A percentile compares a stretch with the other conserved stretches of the same genome.
phyloP scores from a whole-genome alignment of 2,888 invertebrate species.

The Morinoia aosen region DNA sequence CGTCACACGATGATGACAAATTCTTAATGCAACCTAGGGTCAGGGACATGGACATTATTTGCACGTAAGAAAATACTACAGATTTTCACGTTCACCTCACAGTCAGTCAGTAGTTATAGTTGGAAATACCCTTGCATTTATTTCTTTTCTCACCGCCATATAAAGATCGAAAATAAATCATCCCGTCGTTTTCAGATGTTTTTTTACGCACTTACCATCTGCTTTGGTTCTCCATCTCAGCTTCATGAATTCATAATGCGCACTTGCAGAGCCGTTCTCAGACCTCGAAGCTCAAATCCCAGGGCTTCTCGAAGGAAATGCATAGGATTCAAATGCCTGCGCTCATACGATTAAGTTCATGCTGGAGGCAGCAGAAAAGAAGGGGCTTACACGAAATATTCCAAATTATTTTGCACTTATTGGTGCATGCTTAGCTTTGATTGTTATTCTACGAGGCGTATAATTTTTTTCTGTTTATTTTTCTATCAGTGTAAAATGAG shows the following conservation, averaged over 20 bases:
- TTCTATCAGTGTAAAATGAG: neutral
- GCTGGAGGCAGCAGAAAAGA: neutral
- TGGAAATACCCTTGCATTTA: neutral
- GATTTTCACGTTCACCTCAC: neutral
- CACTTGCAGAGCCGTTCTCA: neutral
- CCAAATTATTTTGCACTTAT: neutral
- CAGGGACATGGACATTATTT: no score
- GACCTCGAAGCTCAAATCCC: neutral
- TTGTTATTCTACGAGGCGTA: neutral
- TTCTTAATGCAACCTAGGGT: no score
- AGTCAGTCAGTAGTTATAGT: neutral
- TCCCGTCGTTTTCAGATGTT: neutral
- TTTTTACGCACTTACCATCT: neutral
- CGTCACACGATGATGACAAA: no score
- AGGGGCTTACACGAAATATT: neutral
- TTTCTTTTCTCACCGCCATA: neutral
- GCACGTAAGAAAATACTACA: neutral
- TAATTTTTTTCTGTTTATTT: neutral
- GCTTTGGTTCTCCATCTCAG: neutral
- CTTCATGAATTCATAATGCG: constrained; percentile 10
- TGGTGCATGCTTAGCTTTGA: neutral
- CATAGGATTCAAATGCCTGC: neutral
- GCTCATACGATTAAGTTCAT: neutral
- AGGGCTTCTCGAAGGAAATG: neutral
- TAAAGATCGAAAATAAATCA: neutral